Evolutionary conservation across 2,797 vertebrate species (phyloP).

Genomic region (Parambassis ranga): DNA sequence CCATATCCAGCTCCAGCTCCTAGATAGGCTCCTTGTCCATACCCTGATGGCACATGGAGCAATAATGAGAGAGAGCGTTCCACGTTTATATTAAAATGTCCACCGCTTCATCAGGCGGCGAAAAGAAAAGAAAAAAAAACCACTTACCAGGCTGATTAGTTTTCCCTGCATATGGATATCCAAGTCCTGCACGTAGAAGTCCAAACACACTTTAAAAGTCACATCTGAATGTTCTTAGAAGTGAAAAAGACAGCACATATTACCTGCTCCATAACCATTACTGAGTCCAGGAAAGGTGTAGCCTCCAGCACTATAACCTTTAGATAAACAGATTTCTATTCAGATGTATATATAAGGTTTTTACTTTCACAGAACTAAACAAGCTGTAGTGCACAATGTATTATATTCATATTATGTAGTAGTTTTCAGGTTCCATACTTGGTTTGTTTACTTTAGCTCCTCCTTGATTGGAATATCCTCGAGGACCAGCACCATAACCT

Average conservation of each 20-base stretch:
- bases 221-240: not conserved
- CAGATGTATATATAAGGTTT: not conserved
- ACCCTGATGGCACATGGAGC: conserved; percentile 37
- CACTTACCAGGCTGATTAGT: conserved; percentile 52
- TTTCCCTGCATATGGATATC: conserved; percentile 54
- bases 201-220: not conserved
- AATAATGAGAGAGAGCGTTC: not conserved
- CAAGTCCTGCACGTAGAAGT: conserved; percentile 29
- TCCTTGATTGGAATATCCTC: conserved; percentile 49
- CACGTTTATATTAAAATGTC: not conserved
- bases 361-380: not conserved
- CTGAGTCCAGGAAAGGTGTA: conserved; percentile 34
- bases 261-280: conserved; percentile 66
- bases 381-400: too few species aligned
- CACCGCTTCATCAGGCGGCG: not conserved
- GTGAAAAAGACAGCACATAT: not conserved
- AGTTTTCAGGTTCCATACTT: conserved; percentile 26
- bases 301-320: conserved; percentile 59
- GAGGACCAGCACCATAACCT: conserved; percentile 51
- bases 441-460: conserved; percentile 54
- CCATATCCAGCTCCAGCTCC: conserved; percentile 62
- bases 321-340: not conserved
- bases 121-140: not conserved
- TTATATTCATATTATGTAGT: not conserved
- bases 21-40: conserved; percentile 61